Conservation (phyloP, 1,140 invertebrate species). For the Listronotus oregonensis region DNA sequence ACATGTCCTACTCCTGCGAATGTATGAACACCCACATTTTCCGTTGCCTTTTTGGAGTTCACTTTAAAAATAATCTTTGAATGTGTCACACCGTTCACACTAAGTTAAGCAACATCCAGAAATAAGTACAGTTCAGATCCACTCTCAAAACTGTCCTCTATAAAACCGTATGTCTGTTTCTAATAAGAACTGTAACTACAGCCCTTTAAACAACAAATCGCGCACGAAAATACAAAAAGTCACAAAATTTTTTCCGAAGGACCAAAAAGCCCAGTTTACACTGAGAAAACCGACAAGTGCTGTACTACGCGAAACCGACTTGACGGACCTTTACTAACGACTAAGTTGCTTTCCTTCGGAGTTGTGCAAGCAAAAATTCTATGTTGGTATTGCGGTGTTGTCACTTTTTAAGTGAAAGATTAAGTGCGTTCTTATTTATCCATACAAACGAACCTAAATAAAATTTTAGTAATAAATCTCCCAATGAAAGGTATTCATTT, state of each 20-base stretch:
- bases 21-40: neutral
- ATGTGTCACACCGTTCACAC: neutral
- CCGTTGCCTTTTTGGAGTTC: conserved; percentile 12
- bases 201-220: no score
- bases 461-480: no score
- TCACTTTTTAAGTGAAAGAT: neutral
- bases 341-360: conserved; percentile 2
- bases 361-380: conserved; percentile 15
- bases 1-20: neutral
- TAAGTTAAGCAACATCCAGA: neutral
- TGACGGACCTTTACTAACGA: conserved; percentile 6
- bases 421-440: neutral
- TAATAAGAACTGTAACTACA: no score
- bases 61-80: conserved; percentile 16
- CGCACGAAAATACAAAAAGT: no score
- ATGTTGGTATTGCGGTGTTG: conserved; percentile 13
- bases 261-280: no score
- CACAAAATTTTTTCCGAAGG: no score
- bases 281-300: no score
- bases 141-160: no score
- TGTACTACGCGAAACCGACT: neutral
- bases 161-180: no score
- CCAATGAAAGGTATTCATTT: no score
- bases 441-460: no score
- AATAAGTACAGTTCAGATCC: no score